Percentiles rank a stretch among this genome's conserved stretches.
These are phyloP conservation scores for Syrmaticus mikado DNA, from an alignment of 2,113 vertebrate genomes.

Conservation along the genomic window DNA sequence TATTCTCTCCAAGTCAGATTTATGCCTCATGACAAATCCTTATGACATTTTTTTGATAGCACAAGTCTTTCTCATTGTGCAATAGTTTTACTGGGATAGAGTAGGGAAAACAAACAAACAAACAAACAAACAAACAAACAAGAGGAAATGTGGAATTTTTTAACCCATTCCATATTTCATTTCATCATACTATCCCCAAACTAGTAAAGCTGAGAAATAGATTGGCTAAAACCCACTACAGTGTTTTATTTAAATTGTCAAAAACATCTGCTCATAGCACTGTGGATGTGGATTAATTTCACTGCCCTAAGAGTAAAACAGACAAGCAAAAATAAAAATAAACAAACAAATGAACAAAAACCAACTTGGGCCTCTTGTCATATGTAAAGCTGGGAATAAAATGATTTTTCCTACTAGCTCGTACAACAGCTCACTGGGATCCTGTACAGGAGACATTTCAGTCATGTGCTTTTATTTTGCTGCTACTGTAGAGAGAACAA, in stretches of 20 bases:
- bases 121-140: not conserved
- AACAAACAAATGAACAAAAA: not conserved
- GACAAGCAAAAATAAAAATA: not conserved
- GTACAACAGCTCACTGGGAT: not conserved
- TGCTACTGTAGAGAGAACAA: not conserved
- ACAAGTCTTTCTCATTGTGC: not conserved
- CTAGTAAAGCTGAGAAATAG: not conserved
- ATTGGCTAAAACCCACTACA: not conserved
- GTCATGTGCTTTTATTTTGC: not conserved
- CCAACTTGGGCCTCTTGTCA: not conserved
- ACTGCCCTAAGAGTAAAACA: not conserved
- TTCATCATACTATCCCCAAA: not conserved
- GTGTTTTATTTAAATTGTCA: not conserved
- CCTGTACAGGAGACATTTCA: not conserved
- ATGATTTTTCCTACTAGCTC: not conserved
- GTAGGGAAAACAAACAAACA: not conserved
- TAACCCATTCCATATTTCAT: accelerated
- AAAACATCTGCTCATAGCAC: not conserved
- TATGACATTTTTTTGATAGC: not conserved
- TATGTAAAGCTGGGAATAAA: not conserved
- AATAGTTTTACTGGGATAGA: not conserved
- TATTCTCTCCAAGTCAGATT: not conserved
- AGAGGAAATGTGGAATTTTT: not conserved
- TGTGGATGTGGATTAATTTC: not conserved
- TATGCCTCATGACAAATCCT: not conserved